Evolutionary conservation across 2,888 invertebrate species (phyloP).

Genomic region (Seladonia tumulorum): DNA sequence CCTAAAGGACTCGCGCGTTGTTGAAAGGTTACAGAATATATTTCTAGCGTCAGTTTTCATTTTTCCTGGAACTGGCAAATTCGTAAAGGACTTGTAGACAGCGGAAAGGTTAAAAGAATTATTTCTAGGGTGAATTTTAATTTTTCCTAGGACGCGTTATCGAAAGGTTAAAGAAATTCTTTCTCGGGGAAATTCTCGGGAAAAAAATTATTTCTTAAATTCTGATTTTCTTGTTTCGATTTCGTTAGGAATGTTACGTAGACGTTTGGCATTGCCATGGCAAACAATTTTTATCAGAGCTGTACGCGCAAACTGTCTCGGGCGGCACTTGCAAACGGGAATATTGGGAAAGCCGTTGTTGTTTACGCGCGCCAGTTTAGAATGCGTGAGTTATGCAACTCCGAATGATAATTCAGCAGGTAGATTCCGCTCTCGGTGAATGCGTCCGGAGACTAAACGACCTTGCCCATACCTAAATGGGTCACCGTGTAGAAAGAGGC

Average conservation of each 20-base stretch:
- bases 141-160: too few species aligned
- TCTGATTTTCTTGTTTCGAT: background rate
- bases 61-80: too few species aligned
- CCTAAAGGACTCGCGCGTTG: too few species aligned
- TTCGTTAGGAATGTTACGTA: background rate
- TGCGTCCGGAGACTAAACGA: conserved; percentile 52
- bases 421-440: conserved; percentile 47
- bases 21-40: too few species aligned
- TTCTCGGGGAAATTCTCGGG: background rate
- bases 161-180: background rate
- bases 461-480: conserved; percentile 63
- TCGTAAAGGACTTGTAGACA: too few species aligned
- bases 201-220: background rate
- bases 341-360: conserved; percentile 8
- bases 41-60: too few species aligned
- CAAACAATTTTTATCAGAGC: background rate
- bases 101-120: too few species aligned
- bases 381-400: conserved; percentile 47
- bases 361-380: conserved; percentile 29
- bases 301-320: background rate
- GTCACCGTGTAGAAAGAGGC: conserved; percentile 59
- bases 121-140: too few species aligned
- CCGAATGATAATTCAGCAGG: conserved; percentile 51
- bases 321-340: background rate
- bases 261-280: too few species aligned